A percentile compares a stretch with the other conserved stretches of the same genome.
phyloP scores from a whole-genome alignment of 2,888 invertebrate genomes.

The Pseudococcus jackbeardsleyi region DNA sequence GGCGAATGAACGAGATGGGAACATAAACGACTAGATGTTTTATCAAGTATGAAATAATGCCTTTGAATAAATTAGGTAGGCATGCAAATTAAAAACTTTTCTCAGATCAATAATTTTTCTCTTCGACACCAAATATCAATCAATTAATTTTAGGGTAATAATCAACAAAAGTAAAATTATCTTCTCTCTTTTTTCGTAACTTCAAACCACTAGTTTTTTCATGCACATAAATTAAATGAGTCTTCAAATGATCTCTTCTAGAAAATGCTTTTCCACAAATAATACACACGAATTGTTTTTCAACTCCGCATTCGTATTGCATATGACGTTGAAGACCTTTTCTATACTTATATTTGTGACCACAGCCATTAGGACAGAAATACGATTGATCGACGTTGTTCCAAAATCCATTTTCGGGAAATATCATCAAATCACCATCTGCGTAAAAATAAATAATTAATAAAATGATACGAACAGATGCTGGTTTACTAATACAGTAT shows the following conservation, averaged over 20 bases:
- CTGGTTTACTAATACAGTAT: not conserved
- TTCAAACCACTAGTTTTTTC: conserved; percentile 31
- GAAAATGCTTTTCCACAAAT: conserved; percentile 69
- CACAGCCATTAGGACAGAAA: conserved; percentile 64
- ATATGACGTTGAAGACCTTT: conserved; percentile 63
- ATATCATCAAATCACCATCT: not conserved
- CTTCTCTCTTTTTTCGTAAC: conserved; percentile 23
- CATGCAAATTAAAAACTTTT: too few species aligned
- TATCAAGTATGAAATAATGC: too few species aligned
- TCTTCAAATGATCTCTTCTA: conserved; percentile 70
- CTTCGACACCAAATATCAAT: not conserved
- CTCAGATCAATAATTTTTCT: too few species aligned
- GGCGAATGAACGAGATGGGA: too few species aligned
- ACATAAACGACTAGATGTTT: too few species aligned
- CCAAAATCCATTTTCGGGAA: conserved; percentile 10
- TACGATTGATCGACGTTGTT: conserved; percentile 6
- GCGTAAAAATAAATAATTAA: not conserved
- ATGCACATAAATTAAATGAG: conserved; percentile 68
- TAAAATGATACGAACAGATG: not conserved
- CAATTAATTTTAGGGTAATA: conserved; percentile 30
- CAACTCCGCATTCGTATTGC: conserved; percentile 64
- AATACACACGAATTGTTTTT: conserved; percentile 72
- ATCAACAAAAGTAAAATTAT: not conserved
- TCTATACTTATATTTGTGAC: conserved; percentile 64
- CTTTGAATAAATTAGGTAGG: too few species aligned